Evolutionary conservation across 2,797 vertebrate genomes (phyloP).

Genomic region (Steatocranus sp.): DNA sequence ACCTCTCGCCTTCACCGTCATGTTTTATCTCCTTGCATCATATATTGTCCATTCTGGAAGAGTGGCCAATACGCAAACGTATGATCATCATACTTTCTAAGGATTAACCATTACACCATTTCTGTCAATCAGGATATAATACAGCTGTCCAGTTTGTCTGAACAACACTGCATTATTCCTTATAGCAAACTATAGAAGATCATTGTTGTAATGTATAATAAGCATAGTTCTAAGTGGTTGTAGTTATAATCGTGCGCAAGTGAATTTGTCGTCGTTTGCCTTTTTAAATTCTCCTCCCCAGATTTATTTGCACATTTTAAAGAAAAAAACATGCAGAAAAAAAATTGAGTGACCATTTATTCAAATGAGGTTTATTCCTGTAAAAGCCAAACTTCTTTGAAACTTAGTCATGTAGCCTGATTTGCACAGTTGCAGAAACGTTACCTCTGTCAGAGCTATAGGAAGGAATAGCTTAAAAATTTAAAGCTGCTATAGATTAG

Average conservation of each 20-base stretch:
- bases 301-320: constrained; percentile 64
- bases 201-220: constrained; percentile 68
- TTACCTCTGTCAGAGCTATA: constrained; percentile 16
- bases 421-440: constrained; percentile 53
- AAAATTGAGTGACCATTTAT: constrained; percentile 3
- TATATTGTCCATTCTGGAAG: background rate
- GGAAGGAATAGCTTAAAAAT: background rate
- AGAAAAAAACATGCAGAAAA: background rate
- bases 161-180: constrained; percentile 55
- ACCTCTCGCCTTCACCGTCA: constrained; percentile 31
- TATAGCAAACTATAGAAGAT: constrained; percentile 60
- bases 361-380: constrained; percentile 17
- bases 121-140: constrained; percentile 42
- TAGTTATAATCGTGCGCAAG: constrained; percentile 67
- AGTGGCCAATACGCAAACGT: constrained; percentile 1
- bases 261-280: constrained; percentile 62
- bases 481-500: constrained; percentile 28
- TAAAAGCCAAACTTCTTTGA: constrained; percentile 7
- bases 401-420: constrained; percentile 27
- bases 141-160: constrained; percentile 48
- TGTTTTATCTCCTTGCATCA: constrained; percentile 8
- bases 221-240: constrained; percentile 65
- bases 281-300: constrained; percentile 41
- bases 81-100: constrained; percentile 18
- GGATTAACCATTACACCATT: constrained; percentile 7